A percentile compares a stretch with the other conserved stretches of the same genome.
These are phyloP conservation scores for Conger conger DNA, from an alignment of 2,113 vertebrate species.

Conservation along the genomic window DNA sequence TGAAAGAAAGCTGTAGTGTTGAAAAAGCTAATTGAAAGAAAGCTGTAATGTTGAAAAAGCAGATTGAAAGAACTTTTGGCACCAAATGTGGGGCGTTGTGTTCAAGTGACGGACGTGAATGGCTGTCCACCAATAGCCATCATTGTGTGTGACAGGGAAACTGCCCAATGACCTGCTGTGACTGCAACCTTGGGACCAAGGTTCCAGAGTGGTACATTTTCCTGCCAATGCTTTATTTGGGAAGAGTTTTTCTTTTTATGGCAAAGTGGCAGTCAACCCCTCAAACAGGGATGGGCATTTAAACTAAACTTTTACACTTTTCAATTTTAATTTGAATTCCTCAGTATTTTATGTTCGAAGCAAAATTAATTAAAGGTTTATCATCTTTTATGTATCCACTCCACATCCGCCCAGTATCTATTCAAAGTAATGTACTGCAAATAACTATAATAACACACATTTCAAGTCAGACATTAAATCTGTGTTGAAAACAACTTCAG, in stretches of 20 bases:
- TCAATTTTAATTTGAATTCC: too few relatives aligned
- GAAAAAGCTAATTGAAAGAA: neutral
- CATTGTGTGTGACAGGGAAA: neutral
- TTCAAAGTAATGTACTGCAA: too few relatives aligned
- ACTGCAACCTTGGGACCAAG: neutral
- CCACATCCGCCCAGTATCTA: too few relatives aligned
- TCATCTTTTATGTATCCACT: too few relatives aligned
- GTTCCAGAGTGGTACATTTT: neutral
- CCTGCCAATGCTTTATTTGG: neutral
- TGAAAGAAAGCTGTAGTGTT: conserved; percentile 8
- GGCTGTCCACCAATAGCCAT: neutral
- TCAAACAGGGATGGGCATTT: too few relatives aligned
- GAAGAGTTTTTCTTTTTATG: neutral
- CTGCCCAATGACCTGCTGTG: neutral
- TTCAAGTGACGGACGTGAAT: neutral
- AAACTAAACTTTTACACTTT: too few relatives aligned
- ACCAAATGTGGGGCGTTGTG: neutral
- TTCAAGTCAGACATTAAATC: too few relatives aligned
- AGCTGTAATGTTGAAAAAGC: neutral
- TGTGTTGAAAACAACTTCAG: too few relatives aligned
- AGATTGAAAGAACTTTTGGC: conserved; percentile 4
- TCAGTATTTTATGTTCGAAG: too few relatives aligned
- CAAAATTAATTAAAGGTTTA: too few relatives aligned
- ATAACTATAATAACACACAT: too few relatives aligned
- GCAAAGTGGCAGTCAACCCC: too few relatives aligned